Percentiles rank a stretch among this genome's conserved stretches.
phyloP scores from a whole-genome alignment of 2,797 vertebrate genomes.

The Gymnoscopelus microlampas region DNA sequence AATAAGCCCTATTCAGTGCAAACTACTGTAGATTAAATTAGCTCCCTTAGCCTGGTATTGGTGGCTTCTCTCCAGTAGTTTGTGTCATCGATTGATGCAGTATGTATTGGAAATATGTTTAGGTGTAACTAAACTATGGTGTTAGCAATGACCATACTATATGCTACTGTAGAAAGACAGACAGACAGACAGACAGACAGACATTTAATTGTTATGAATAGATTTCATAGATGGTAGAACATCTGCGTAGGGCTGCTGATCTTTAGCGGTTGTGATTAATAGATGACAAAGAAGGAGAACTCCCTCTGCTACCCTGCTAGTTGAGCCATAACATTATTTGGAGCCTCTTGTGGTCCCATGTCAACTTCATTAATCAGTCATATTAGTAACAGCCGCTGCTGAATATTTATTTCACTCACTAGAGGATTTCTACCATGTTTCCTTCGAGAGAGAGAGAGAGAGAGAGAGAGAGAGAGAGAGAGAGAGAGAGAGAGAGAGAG shows the following conservation, averaged over 20 bases:
- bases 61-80: no score
- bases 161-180: neutral
- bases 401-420: constrained; percentile 14
- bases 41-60: no score
- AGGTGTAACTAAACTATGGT: no score
- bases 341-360: constrained; percentile 53
- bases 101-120: no score
- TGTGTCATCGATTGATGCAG: no score
- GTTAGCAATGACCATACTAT: no score
- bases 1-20: no score
- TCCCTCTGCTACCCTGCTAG: constrained; percentile 35
- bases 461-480: neutral
- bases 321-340: constrained; percentile 52
- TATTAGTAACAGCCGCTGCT: constrained; percentile 39
- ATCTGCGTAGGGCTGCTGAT: constrained; percentile 44
- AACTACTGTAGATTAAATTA: no score
- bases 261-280: constrained; percentile 58
- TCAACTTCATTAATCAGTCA: constrained; percentile 64
- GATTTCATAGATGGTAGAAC: neutral
- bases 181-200: neutral
- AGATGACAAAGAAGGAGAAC: constrained; percentile 48
- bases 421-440: neutral
- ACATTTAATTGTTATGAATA: neutral
- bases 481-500: neutral
- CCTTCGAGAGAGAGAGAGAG: neutral